Base-by-base conservation (phyloP, 2,113 vertebrate genomes). In the Tupaia tana region DNA sequence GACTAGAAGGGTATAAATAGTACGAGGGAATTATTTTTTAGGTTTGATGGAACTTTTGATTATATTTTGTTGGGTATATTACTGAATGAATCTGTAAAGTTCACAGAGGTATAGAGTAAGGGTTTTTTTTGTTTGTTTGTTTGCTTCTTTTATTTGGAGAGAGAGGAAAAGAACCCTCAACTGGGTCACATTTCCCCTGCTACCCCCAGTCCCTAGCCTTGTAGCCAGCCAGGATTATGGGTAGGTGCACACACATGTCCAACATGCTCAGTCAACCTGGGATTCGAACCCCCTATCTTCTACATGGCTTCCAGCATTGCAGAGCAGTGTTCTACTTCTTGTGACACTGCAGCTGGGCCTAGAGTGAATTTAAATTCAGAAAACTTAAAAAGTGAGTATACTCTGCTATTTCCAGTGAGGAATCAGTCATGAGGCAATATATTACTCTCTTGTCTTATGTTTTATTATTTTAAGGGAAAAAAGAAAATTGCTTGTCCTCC, bases 401-500 rank as follows among this genome's bases (percentile, higher is more conserved):
- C 77, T 93, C 56, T 74, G 22, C 5, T 83, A 4, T 75, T 89
- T 77, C 54, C 31, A 22, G 4, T 58, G 24, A 52, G 4, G 56
- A 83, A 25, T 67, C 16, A 83, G 70, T 78, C 20, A 54, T 27
- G 54, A 82, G 29, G 6, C 27, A 77, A 9, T 71, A 29, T 79
- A 15, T 86, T 56, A 24, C 22, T 43, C 13, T 69, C 16, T 80
- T 81, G 7, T 66, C 14, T 58, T 56, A 6, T 75, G 19, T 90
- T 93, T 83, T 79, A 91, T 73, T 31, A 73, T 91, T 78, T 77
- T 69, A 63, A 70, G 56, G 64, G 64, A 71, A 87, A 86, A 6
- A 52, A 78, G 70, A 84, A 75, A 90, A 70, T 56, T 9, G 70
- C 34, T 52, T 87, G 56, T 77, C 5, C 67, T 70, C 43, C n/a